phyloP scores from a whole-genome alignment of 1,140 invertebrate genomes.

The Cheumatopsyche charites region DNA sequence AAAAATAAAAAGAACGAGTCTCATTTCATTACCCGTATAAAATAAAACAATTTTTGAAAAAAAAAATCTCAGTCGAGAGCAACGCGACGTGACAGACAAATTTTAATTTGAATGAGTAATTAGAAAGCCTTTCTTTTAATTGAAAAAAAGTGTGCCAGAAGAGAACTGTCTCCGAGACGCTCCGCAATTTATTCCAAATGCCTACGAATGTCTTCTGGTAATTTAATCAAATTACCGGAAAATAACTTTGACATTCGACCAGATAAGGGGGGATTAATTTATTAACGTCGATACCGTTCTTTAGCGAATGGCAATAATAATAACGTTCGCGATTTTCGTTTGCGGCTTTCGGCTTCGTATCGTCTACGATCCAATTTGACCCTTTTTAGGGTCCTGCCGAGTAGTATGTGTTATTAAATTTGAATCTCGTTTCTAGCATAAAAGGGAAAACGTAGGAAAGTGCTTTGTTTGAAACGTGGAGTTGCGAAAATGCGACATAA shows the following conservation, averaged over 20 bases:
- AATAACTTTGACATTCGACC: slow-evolving; percentile 10
- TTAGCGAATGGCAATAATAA: neutral
- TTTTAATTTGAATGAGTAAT: no score
- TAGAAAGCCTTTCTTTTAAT: neutral
- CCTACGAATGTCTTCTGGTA: neutral
- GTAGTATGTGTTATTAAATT: no score
- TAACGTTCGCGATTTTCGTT: neutral
- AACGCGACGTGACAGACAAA: no score
- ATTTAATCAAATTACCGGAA: slow-evolving; percentile 2
- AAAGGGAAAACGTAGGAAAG: no score
- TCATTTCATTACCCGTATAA: no score
- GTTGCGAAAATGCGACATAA: no score
- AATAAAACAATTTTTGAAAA: no score
- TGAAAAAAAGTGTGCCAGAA: neutral
- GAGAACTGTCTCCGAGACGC: neutral
- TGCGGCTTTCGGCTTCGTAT: neutral
- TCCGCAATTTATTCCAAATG: slow-evolving; percentile 6
- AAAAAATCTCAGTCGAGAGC: no score
- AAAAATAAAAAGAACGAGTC: no score
- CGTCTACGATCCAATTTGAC: slow-evolving; percentile 1
- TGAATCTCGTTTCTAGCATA: no score
- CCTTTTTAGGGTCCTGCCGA: neutral
- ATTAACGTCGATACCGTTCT: slow-evolving; percentile 3
- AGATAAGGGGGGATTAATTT: slow-evolving; percentile 15
- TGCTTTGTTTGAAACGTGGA: no score